These are phyloP conservation scores for Albula goreensis DNA, from an alignment of 2,113 vertebrate genomes.

Conservation along the genomic window DNA sequence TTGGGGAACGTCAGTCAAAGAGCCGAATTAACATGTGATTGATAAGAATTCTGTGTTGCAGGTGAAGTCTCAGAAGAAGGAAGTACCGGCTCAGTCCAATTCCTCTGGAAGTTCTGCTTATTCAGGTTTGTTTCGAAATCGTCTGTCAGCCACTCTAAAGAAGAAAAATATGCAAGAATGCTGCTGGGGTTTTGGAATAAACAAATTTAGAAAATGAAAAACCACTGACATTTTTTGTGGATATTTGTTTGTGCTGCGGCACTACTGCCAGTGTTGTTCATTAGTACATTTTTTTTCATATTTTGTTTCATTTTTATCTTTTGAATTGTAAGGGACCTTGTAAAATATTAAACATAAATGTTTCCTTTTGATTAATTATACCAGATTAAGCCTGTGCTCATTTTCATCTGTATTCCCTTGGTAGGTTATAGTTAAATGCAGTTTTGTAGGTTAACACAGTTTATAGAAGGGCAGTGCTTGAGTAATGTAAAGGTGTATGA, in stretches of 20 bases:
- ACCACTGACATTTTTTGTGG: neutral
- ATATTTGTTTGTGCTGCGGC: neutral
- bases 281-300: neutral
- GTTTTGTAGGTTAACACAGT: too few relatives aligned
- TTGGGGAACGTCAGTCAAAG: neutral
- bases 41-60: conserved; percentile 40
- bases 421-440: too few relatives aligned
- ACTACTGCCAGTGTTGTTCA: neutral
- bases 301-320: too few relatives aligned
- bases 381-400: too few relatives aligned
- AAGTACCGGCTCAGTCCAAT: conserved; percentile 30
- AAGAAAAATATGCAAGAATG: neutral
- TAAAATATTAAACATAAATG: too few relatives aligned
- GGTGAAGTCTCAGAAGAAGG: conserved; percentile 64
- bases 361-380: too few relatives aligned
- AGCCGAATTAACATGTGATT: neutral
- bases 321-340: too few relatives aligned
- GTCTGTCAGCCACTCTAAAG: neutral
- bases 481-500: neutral
- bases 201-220: neutral
- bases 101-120: conserved; percentile 40
- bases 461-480: neutral
- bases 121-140: conserved; percentile 53
- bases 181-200: neutral
- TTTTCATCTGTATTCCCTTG: too few relatives aligned